Base-by-base conservation (phyloP, 2,888 invertebrate genomes). In the Heteropelma amictum region DNA sequence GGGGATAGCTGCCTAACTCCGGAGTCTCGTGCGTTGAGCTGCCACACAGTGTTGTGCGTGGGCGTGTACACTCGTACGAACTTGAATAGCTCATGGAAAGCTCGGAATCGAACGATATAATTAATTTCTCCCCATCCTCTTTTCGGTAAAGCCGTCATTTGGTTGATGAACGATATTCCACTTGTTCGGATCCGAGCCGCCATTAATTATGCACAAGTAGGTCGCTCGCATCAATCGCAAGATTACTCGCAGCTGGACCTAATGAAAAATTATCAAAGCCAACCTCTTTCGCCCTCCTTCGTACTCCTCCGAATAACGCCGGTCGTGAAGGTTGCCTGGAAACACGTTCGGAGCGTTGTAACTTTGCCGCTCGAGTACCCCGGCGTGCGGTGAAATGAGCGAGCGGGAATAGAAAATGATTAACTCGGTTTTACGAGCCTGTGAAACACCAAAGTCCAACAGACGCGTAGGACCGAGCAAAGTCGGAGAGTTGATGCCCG, bases 271-370 rank as follows among this genome's bases (percentile, higher is more conserved):
- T n/a, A n/a, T n/a, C n/a, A n/a, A n/a, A n/a, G n/a, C n/a, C n/a
- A n/a, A n/a, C n/a, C 12, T n/a, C 12, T 14, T 30, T 4, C 7
- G 17, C 19, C n/a, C 5, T 28, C 10, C 21, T 3, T 10, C 1
- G 21, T 35, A n/a, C 10, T 5, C 10, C 33, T 17, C 21, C 8
- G 1, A n/a, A n/a, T n/a, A n/a, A n/a, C n/a, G n/a, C n/a, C n/a
- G n/a, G n/a, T n/a, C n/a, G n/a, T n/a, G n/a, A 67, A 67, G 60
- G 71, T 35, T 67, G 33, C 7, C 54, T 70, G 10, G 53, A 54
- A 70, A 65, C 60, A 49, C 47, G 23, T 53, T 30, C 60, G 40
- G 71, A 71, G n/a, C n/a, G 65, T 71, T 75, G 35, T 61, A 61
- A 14, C 49, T 67, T 21, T 47, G 19, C 54, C 33, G 65, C 67